phyloP scores from a whole-genome alignment of 2,113 vertebrate species.

The Eulacestoma nigropectus region DNA sequence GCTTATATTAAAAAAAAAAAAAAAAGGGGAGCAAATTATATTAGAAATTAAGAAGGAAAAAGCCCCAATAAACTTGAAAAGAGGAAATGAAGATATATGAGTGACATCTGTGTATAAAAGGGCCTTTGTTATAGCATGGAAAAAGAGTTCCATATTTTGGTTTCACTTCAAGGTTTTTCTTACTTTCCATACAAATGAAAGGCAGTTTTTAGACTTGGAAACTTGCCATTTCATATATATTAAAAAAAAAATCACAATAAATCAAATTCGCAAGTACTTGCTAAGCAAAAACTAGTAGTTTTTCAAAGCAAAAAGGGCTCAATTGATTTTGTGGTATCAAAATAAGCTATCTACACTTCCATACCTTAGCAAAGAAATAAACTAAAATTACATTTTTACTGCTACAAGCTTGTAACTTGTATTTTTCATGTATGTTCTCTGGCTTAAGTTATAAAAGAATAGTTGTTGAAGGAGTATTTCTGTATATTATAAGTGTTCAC shows the following conservation, averaged over 20 bases:
- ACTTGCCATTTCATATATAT: neutral
- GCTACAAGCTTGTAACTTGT: neutral
- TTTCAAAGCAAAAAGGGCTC: neutral
- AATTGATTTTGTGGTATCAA: slow-evolving; percentile 49
- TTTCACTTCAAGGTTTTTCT: neutral
- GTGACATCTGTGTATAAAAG: neutral
- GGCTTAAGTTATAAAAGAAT: neutral
- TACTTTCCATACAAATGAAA: neutral
- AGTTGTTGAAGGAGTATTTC: neutral
- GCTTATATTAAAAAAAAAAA: neutral
- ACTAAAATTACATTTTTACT: slow-evolving; percentile 13
- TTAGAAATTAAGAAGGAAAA: neutral
- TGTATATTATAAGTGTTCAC: neutral
- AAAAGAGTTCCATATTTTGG: neutral
- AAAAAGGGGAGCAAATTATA: neutral
- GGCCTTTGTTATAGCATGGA: neutral
- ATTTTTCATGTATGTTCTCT: slow-evolving; percentile 3
- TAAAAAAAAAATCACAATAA: neutral
- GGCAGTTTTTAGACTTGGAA: neutral
- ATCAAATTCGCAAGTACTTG: slow-evolving; percentile 37
- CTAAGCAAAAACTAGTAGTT: slow-evolving; percentile 37
- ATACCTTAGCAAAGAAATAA: slow-evolving; percentile 21
- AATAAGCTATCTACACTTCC: slow-evolving; percentile 20
- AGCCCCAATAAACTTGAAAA: rapidly evolving
- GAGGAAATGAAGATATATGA: neutral